phyloP scores from a whole-genome alignment of 2,113 vertebrate genomes.

The Ameiurus melas region DNA sequence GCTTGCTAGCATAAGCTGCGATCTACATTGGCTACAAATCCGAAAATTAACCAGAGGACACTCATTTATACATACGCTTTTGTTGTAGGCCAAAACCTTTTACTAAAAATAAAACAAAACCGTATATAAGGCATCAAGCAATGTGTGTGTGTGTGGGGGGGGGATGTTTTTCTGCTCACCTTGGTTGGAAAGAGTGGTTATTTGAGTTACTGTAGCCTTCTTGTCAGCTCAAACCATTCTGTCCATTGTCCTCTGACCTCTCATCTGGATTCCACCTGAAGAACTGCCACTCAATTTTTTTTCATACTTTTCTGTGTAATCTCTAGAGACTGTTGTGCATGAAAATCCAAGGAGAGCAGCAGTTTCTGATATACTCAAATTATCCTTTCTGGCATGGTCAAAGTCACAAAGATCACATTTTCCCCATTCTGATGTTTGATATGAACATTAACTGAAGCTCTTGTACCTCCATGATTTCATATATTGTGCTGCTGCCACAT shows the following conservation, averaged over 20 bases:
- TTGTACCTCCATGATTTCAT: too few relatives aligned
- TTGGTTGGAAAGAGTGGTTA: neutral
- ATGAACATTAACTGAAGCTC: too few relatives aligned
- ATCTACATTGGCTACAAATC: neutral
- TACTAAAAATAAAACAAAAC: neutral
- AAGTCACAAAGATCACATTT: too few relatives aligned
- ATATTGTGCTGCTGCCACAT: too few relatives aligned
- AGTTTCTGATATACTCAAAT: neutral
- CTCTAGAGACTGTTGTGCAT: neutral
- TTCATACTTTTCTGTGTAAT: neutral
- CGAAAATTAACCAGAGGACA: neutral
- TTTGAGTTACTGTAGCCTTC: neutral
- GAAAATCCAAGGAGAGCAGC: neutral
- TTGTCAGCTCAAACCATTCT: neutral
- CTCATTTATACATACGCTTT: neutral
- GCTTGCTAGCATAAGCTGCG: neutral
- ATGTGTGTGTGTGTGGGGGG: too few relatives aligned
- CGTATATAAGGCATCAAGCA: neutral
- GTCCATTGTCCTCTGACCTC: neutral
- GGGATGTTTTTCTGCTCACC: neutral
- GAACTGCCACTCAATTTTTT: neutral
- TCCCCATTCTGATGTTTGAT: too few relatives aligned
- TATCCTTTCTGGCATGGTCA: too few relatives aligned
- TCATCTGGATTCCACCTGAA: neutral
- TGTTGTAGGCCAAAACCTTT: neutral